Conservation (phyloP, 1,140 invertebrate genomes). For the Rhopalosiphum maidis region DNA sequence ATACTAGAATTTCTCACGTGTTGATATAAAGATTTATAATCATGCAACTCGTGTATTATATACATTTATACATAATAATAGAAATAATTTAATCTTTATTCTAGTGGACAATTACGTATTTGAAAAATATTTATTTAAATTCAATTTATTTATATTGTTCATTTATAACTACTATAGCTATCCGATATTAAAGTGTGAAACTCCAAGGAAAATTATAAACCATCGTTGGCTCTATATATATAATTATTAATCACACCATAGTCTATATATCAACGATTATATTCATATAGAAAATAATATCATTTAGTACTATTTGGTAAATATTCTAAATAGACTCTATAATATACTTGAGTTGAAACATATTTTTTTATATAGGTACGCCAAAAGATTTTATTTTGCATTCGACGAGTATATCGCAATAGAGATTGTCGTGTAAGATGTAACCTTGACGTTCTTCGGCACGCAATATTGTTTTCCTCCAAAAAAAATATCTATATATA, state of each 20-base stretch:
- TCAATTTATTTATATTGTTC: background rate
- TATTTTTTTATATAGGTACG: background rate
- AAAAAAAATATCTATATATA: background rate
- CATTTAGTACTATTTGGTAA: background rate
- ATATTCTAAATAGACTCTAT: background rate
- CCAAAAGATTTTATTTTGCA: constrained; percentile 1
- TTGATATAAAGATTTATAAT: background rate
- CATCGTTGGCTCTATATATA: background rate
- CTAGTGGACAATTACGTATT: too few species aligned
- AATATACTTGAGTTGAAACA: background rate
- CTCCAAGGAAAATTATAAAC: background rate
- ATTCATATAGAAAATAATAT: background rate
- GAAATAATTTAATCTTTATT: background rate
- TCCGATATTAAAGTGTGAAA: background rate
- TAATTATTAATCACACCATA: background rate
- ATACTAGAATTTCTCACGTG: background rate
- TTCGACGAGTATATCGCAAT: background rate
- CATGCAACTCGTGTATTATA: background rate
- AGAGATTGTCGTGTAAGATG: constrained; percentile 25
- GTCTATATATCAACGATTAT: background rate
- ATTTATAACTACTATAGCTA: background rate
- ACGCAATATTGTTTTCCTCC: constrained; percentile 30
- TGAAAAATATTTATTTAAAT: background rate
- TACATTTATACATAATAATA: background rate
- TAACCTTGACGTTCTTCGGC: constrained; percentile 36